phyloP scores from a whole-genome alignment of 1,140 invertebrate genomes.

The Colletes gigas region DNA sequence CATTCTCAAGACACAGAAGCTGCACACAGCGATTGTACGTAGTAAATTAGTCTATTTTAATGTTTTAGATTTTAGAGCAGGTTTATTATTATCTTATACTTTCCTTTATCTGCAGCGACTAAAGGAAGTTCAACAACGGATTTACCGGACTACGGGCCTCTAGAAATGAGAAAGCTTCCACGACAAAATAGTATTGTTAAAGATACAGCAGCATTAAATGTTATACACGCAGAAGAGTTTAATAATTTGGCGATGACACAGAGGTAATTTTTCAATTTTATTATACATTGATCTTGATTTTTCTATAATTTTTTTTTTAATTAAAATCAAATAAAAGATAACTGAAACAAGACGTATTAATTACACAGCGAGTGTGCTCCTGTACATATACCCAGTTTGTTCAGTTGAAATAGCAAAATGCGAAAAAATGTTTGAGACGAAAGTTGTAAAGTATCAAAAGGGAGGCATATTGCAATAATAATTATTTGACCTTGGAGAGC shows the following conservation, averaged over 20 bases:
- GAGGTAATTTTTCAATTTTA: conserved; percentile 65
- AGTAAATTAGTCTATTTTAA: conserved; percentile 7
- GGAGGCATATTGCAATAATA: too few species aligned
- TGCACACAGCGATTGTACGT: conserved; percentile 76
- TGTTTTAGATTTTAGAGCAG: not conserved
- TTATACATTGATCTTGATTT: too few species aligned
- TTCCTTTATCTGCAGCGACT: conserved; percentile 59
- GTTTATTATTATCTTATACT: conserved; percentile 14
- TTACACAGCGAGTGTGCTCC: too few species aligned
- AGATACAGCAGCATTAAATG: conserved; percentile 68
- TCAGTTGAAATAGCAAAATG: too few species aligned
- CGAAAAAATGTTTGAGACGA: too few species aligned
- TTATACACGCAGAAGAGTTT: conserved; percentile 71
- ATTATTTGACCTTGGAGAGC: too few species aligned
- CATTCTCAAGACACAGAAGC: conserved; percentile 79
- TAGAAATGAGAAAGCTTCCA: conserved; percentile 76
- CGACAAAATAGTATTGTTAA: conserved; percentile 79
- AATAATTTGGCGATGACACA: conserved; percentile 75
- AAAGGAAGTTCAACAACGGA: conserved; percentile 79
- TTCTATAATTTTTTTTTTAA: too few species aligned
- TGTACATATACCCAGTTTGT: too few species aligned
- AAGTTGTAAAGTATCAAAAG: too few species aligned
- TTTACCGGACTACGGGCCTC: conserved; percentile 74
- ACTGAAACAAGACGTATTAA: too few species aligned
- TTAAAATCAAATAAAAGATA: too few species aligned